phyloP scores from a whole-genome alignment of 2,797 vertebrate species.

The Melopsittacus undulatus region DNA sequence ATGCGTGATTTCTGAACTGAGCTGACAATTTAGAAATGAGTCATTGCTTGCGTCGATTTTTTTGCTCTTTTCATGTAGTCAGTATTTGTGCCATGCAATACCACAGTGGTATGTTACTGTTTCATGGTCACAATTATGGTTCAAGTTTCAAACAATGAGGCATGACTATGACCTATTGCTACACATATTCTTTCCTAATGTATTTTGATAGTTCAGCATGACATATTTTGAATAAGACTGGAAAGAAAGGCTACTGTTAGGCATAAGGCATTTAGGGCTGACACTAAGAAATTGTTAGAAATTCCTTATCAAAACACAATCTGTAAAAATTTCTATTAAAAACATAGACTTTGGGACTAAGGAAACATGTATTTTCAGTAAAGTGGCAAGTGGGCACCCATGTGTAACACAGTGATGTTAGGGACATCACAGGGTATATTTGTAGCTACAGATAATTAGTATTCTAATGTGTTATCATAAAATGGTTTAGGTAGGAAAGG shows the following conservation, averaged over 20 bases:
- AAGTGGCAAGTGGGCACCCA: not conserved
- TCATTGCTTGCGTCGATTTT: constrained; percentile 17
- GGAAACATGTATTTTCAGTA: not conserved
- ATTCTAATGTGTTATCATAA: not conserved
- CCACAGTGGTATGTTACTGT: not conserved
- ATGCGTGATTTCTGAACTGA: constrained; percentile 52
- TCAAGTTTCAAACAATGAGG: not conserved
- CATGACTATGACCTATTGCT: constrained; percentile 9
- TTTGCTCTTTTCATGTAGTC: not conserved
- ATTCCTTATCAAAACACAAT: not conserved
- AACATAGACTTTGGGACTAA: not conserved
- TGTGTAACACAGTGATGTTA: not conserved
- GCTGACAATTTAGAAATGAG: constrained; percentile 45
- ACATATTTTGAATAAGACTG: constrained; percentile 9
- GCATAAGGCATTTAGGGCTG: not conserved
- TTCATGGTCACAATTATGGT: constrained; percentile 30
- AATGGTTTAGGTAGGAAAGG: not conserved
- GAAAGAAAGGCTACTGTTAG: not conserved
- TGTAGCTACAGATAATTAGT: not conserved
- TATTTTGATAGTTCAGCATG: not conserved
- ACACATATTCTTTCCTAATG: constrained; percentile 7
- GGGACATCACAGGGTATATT: not conserved
- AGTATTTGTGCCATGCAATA: not conserved
- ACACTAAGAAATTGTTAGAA: not conserved
- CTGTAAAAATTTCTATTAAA: not conserved